Evolutionary conservation across 2,797 vertebrate genomes (phyloP), one percentile per base, ranked within the genome.

Genomic region (Squalus acanthias): DNA sequence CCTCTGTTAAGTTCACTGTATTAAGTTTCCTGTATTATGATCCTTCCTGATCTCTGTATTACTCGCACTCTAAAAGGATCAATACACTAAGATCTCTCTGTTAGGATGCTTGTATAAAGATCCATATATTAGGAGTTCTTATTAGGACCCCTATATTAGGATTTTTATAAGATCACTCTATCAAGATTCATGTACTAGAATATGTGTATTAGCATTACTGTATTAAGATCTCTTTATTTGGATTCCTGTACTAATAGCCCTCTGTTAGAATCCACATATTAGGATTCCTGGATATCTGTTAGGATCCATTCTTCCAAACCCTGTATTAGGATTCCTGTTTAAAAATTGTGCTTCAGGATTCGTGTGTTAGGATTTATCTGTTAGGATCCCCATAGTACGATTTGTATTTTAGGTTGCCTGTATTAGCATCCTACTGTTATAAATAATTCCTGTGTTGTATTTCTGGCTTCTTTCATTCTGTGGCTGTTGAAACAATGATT

Each of bases 401-500:
- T 69, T 26, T 46, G 63, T 65, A 69, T 93, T 93, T 65, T 92
- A 46, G 63, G 65, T 1, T 95, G 50, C 26, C 46, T 76, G 50
- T 57, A 57, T 70, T 57, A 46, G 50, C 46, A 95, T 95, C 46
- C 50, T 17, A 9, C 5, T 7, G 1, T 53, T 15, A 74, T 76
- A 29, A 76, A 76, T 76, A 74, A 95, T 74, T 93, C 63, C 1
- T 3, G n/a, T 24, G 20, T 24, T 93, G 91, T 69, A 46, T 67
- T 67, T 29, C 94, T 95, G 70, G 22, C 70, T 2, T 76, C 50
- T 72, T 76, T 95, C 46, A 57, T 95, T 76, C 70, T 33, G 70
- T 57, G 69, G 26, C 24, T 93, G 65, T 46, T 74, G 50, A 76
- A 95, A 95, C 70, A 74, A 33, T 76, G 94, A 76, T 95, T 95